Base-by-base conservation (phyloP, 2,113 vertebrate species). In the Phalacrocorax brasilianus region DNA sequence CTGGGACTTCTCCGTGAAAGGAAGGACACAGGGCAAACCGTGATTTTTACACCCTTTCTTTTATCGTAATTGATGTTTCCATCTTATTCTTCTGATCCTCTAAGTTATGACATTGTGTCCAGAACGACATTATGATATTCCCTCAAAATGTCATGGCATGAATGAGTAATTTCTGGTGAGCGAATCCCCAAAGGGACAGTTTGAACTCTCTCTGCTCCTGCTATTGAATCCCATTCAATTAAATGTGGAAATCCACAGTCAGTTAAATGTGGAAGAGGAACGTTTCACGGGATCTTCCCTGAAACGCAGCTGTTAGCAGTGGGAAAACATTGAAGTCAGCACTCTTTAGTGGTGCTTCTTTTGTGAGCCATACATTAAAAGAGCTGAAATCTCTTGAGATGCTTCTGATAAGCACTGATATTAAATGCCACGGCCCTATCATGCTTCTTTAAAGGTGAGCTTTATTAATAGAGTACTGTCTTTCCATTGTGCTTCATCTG, bases 261-360 rank as follows among this genome's bases (percentile, higher is more conserved):
- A 91, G 91, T 94, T 93, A 94, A 92, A 91, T 65, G 53, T 93
- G 88, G 96, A 91, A 92, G 88, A 89, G 86, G 92, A 82, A 91
- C 52, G 80, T 91, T 95, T 94, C 93, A 72, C 5, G 47, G 66
- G 83, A 92, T 92, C 92, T 91, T 93, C 74, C 84, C 81, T 96
- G 94, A 94, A 96, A 97, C 93, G 92, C 80, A 94, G 88, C 44
- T 91, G 88, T 93, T 96, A 96, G 76, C 89, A 4, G 79, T 85
- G 89, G 88, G 73, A 93, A 96, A 96, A 96, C 86, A 96, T 78
- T 95, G 91, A 97, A 93, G 92, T 96, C 94, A 95, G 92, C 92
- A 95, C 62, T 97, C 91, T 92, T 92, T 21, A 92, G 70, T 78
- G 77, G 28, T 72, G 35, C 92, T 92, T 95, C 95, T 92, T 95